Percentiles rank a stretch among this genome's conserved stretches.
phyloP scores from a whole-genome alignment of 2,797 vertebrate genomes.

The Hipposideros larvatus region DNA sequence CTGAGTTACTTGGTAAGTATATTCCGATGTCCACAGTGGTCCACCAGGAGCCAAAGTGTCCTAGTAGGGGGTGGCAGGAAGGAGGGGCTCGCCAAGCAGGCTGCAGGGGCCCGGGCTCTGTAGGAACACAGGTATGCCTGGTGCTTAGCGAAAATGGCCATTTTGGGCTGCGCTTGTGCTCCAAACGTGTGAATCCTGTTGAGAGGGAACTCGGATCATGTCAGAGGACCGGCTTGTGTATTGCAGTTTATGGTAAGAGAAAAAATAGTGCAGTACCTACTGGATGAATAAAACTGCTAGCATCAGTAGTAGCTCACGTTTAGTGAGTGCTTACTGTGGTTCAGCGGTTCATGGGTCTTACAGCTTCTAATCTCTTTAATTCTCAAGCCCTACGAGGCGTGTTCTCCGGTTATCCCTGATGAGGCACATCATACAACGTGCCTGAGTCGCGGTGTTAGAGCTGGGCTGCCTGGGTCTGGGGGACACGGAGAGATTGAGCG shows the following conservation, averaged over 20 bases:
- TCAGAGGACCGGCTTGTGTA: not conserved
- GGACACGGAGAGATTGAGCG: not conserved
- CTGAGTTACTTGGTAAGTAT: slow-evolving; percentile 97
- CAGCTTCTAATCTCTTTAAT: not conserved
- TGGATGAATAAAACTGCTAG: not conserved
- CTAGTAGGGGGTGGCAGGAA: not conserved
- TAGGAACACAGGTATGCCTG: not conserved
- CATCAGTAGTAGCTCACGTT: not conserved
- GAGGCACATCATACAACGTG: not conserved
- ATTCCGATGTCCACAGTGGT: not conserved
- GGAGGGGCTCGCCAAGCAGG: not conserved
- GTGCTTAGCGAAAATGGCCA: not conserved
- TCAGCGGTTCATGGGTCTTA: not conserved
- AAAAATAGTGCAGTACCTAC: too few species aligned
- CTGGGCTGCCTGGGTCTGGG: not conserved
- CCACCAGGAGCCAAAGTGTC: not conserved
- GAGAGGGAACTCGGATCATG: not conserved
- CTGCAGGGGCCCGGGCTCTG: not conserved
- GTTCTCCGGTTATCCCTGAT: not conserved
- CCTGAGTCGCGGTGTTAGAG: not conserved
- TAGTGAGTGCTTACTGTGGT: not conserved
- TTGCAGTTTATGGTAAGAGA: too few species aligned
- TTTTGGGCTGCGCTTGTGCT: not conserved
- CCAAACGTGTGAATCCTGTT: not conserved
- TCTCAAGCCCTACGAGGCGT: not conserved